Evolutionary conservation across 1,140 invertebrate genomes (phyloP), one percentile per base, ranked within the genome.

Genomic region (Microplitis demolitor): DNA sequence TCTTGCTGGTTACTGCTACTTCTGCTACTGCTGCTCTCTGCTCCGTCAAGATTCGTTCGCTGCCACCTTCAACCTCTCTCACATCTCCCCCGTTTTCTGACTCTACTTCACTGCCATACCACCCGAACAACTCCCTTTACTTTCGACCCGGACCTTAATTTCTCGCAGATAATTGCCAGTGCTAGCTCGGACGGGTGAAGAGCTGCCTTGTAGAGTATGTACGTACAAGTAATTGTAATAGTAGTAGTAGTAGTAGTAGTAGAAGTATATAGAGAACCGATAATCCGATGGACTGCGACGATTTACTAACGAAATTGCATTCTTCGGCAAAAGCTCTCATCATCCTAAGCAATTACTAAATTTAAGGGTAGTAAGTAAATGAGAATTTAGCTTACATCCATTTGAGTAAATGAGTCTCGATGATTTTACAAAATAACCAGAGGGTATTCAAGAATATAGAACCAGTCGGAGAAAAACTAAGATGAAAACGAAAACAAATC

Each of bases 161-260:
- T 74, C 69, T 53, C 51, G 37, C 45, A 72, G 62, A 76, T 77
- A 77, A 77, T 77, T 77, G 73, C 71, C 73, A 75, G 58, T n/a
- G 31, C 54, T 64, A 37, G 13, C 16, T 45, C 11, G 39, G 39
- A 45, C 39, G 39, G 39, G 39, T 45, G 39, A 45, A 45, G 39
- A 45, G 39, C 6, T 9, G 11, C 39, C 39, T 45, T 45, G 11
- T 11, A 45, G 39, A 45, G 24, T 24, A 45, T 45, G 6, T 45
- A 45, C 5, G 39, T 6, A 45, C 5, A 45, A 45, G 45, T 33
- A 24, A 24, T 24, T 24, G 24, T 24, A 24, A 24, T 24, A 24
- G 24, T 24, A 24, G 24, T 24, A 24, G 24, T 24, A 24, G 24
- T 24, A 24, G 24, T 24, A 24, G 24, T 24, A 24, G 24, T 24